A percentile compares a stretch with the other conserved stretches of the same genome.
Evolutionary conservation across 2,797 vertebrate species (phyloP).

Genomic region (Xerus rutilus): DNA sequence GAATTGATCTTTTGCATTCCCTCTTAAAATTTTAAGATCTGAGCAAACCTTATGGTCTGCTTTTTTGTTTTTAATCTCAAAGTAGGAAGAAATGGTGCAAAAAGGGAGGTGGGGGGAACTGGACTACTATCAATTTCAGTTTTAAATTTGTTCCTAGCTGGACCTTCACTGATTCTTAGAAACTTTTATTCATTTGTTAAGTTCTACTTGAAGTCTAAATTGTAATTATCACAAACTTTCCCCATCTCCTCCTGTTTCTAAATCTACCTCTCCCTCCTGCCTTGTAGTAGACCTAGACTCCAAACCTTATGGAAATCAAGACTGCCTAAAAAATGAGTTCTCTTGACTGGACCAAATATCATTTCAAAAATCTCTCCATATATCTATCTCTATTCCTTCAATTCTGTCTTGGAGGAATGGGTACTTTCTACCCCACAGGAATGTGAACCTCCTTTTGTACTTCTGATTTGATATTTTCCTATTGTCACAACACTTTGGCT

Average conservation of each 20-base stretch:
- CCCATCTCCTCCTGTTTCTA: not conserved
- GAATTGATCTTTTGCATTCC: not conserved
- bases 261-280: not conserved
- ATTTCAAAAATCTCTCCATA: not conserved
- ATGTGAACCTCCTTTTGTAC: not conserved
- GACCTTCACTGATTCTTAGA: not conserved
- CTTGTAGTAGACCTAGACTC: not conserved
- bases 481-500: not conserved
- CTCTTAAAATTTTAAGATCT: constrained; percentile 32
- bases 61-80: constrained; percentile 49
- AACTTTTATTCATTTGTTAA: not conserved
- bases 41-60: not conserved
- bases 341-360: not conserved
- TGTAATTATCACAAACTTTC: not conserved
- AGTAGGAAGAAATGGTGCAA: constrained; percentile 3
- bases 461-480: constrained; percentile 6
- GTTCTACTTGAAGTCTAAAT: not conserved
- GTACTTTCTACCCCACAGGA: not conserved
- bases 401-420: not conserved
- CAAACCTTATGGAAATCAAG: not conserved
- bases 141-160: constrained; percentile 25
- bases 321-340: not conserved
- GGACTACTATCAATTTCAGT: not conserved
- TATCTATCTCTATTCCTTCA: not conserved
- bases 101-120: not conserved